Base-by-base conservation (phyloP, 2,113 vertebrate species). In the Corythornis vintsioides region DNA sequence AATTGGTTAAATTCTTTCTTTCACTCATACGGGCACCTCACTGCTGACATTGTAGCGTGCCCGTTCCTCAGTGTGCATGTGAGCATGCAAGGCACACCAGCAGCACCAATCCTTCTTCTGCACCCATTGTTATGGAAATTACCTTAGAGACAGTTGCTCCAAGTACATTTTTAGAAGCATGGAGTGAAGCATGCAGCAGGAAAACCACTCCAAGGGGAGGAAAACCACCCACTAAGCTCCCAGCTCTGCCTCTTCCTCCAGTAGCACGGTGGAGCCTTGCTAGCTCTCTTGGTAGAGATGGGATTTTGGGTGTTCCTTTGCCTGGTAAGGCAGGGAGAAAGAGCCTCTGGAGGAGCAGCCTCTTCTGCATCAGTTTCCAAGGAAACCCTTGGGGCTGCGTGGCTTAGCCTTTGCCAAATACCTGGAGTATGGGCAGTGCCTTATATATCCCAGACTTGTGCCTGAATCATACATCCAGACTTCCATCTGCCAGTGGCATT, bases 101-200 rank as follows among this genome's bases (percentile, higher is more conserved):
- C 89, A 84, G 57, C 38, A 2, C 2, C 40, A 40, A 52, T 72
- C 64, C 25, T 52, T 90, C 82, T 79, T 76, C 65, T 77, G 83
- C 26, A 29, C 43, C 73, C 88, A 93, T 77, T 94, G 83, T 94
- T 92, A 95, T 72, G 90, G 94, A 95, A 88, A 93, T 92, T 40
- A 65, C 83, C 93, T 91, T 83, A 70, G 86, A 93, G 85, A 86
- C 80, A 72, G 92, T 74, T 81, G 80, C 88, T 90, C 64, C 25
- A 53, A 50, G 6, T 25, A 72, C 65, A 16, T 60, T 92, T 95
- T 95, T 69, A 83, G 90, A 85, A 95, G 86, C 14, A 0, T 3
- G 53, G 53, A 57, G 53, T 2, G 73, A 86, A 73, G 52, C 17
- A 16, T 1, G 6, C 28, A 73, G 83, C 65, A 88, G 86, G 71